A percentile compares a stretch with the other conserved stretches of the same genome.
Conservation (phyloP, 2,797 vertebrate genomes). For the Streptopelia turtur region DNA sequence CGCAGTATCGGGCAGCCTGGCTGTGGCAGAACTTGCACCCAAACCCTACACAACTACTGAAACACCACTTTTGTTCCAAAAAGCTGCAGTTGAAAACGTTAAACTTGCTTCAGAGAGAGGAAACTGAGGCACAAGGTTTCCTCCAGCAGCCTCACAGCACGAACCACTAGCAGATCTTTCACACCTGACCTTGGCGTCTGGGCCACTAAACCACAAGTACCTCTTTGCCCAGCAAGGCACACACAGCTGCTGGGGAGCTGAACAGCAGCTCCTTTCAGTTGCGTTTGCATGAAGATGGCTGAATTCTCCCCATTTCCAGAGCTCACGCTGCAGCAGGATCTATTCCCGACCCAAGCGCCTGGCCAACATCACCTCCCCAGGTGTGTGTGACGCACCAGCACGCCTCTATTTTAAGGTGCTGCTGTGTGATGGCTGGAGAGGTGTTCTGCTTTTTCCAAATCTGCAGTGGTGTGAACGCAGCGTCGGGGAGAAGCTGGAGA, state of each 20-base stretch:
- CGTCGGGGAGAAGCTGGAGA: neutral
- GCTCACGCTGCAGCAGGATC: neutral
- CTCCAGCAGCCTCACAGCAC: neutral
- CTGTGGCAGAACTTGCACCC: neutral
- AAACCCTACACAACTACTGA: neutral
- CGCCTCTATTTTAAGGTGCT: neutral
- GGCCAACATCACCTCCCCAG: neutral
- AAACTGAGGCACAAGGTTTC: neutral
- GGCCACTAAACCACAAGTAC: neutral
- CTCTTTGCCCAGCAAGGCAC: neutral
- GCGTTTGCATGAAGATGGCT: neutral
- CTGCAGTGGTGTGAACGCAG: neutral
- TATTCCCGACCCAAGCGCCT: accelerated
- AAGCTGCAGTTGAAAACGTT: neutral
- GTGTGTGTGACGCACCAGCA: neutral
- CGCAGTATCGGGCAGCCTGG: neutral
- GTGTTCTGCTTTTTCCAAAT: neutral
- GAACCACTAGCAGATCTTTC: neutral
- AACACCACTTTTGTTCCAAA: neutral
- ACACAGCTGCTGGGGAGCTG: neutral
- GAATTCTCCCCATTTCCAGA: accelerated
- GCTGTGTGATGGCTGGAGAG: neutral
- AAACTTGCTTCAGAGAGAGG: neutral
- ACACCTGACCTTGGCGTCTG: neutral
- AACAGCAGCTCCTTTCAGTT: accelerated